Conservation (phyloP, 2,113 vertebrate species). For the Cyanoderma ruficeps region DNA sequence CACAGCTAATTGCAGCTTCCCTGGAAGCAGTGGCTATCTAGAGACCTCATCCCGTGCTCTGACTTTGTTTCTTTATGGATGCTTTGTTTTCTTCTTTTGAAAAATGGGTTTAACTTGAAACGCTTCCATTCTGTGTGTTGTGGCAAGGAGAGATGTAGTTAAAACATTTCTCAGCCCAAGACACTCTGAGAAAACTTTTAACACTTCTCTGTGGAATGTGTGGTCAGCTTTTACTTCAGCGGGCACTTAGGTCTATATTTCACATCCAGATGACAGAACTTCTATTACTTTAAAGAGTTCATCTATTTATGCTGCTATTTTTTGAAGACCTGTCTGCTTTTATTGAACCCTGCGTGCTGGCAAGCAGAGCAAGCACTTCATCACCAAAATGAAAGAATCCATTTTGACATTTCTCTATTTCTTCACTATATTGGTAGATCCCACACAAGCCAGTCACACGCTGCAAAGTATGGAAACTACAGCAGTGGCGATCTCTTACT, state of each 20-base stretch:
- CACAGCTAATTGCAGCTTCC: constrained; percentile 55
- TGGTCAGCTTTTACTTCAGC: background rate
- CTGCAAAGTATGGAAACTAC: background rate
- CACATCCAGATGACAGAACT: constrained; percentile 71
- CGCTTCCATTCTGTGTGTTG: background rate
- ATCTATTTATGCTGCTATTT: constrained; percentile 78
- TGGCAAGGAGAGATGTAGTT: constrained; percentile 11
- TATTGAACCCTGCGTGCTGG: constrained; percentile 69
- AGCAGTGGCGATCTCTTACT: background rate
- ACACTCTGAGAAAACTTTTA: constrained; percentile 22
- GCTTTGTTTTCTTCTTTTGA: constrained; percentile 40
- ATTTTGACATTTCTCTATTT: constrained; percentile 62
- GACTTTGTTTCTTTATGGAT: constrained; percentile 21
- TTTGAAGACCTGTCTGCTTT: constrained; percentile 75
- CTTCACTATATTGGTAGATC: background rate
- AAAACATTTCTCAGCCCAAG: constrained; percentile 30
- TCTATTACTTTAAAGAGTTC: constrained; percentile 78
- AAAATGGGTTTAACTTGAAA: constrained; percentile 25
- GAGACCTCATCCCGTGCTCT: background rate
- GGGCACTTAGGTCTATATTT: constrained; percentile 61
- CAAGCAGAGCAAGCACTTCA: constrained; percentile 62
- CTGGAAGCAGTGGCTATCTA: background rate
- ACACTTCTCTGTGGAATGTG: background rate
- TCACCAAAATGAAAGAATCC: constrained; percentile 74
- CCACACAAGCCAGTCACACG: constrained; percentile 4